A percentile compares a stretch with the other conserved stretches of the same genome.
These are phyloP conservation scores for Prietella phreatophila DNA, from an alignment of 2,113 vertebrate genomes.

Conservation along the genomic window DNA sequence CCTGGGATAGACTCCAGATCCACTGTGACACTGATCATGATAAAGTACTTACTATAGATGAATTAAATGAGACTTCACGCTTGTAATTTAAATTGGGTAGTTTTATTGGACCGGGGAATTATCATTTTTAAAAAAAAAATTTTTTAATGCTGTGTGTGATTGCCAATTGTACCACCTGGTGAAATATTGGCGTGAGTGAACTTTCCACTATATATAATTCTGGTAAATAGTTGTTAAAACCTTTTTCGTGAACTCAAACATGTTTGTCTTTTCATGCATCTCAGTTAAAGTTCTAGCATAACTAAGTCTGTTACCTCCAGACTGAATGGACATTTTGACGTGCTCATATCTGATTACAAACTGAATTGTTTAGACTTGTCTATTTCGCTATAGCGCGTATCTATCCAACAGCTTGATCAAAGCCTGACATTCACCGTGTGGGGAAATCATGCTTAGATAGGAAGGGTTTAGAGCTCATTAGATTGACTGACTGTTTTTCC, in stretches of 20 bases:
- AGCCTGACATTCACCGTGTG: too few species aligned
- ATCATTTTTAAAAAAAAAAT: too few species aligned
- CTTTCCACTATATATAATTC: neutral
- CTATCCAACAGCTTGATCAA: neutral
- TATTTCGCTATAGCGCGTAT: neutral
- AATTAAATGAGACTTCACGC: too few species aligned
- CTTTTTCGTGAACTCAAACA: neutral
- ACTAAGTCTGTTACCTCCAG: neutral
- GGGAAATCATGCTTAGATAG: too few species aligned
- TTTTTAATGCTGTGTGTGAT: neutral
- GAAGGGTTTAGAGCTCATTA: too few species aligned
- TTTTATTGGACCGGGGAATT: neutral
- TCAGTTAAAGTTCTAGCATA: neutral
- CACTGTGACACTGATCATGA: too few species aligned
- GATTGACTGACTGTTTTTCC: too few species aligned
- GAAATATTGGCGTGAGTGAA: neutral
- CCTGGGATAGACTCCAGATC: too few species aligned
- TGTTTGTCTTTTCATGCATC: neutral
- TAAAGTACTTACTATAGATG: too few species aligned
- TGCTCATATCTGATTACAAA: neutral
- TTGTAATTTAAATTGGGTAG: too few species aligned
- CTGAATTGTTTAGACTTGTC: neutral
- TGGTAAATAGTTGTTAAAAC: neutral
- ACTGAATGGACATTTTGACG: too few species aligned
- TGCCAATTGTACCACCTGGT: neutral